These are phyloP conservation scores for Leucoptera coffeella DNA, from an alignment of 2,888 invertebrate genomes.

Conservation along the genomic window DNA sequence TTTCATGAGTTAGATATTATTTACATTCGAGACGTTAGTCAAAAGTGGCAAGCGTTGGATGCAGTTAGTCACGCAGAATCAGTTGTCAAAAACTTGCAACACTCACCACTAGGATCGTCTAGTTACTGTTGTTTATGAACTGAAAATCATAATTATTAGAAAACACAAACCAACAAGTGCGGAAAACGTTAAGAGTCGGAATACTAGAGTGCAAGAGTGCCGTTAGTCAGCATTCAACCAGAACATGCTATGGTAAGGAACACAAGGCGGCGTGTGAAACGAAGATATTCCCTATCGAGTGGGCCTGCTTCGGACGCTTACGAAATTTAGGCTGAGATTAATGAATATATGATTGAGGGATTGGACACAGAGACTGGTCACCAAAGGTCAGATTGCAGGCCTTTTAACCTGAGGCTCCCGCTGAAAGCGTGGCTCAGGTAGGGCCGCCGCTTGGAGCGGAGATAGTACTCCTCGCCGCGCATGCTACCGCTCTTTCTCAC, in stretches of 20 bases:
- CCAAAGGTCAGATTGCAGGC: slow-evolving; percentile 43
- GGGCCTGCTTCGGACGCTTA: too few species aligned
- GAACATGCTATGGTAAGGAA: slow-evolving; percentile 28
- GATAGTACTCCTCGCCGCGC: slow-evolving; percentile 30
- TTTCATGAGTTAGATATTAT: too few species aligned
- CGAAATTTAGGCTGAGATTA: too few species aligned
- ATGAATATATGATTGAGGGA: too few species aligned
- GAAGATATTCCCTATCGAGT: slow-evolving; percentile 34
- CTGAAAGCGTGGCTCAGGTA: slow-evolving; percentile 36
- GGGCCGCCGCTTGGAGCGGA: slow-evolving; percentile 26
- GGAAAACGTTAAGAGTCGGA: too few species aligned
- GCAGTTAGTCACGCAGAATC: slow-evolving; percentile 29
- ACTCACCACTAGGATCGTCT: slow-evolving; percentile 49
- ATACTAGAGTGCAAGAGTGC: slow-evolving; percentile 28
- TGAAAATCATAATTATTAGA: slow-evolving; percentile 29
- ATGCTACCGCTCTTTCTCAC: slow-evolving; percentile 40
- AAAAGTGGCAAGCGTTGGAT: slow-evolving; percentile 16
- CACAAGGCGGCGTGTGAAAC: slow-evolving; percentile 24
- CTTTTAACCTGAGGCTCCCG: slow-evolving; percentile 47
- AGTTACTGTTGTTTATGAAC: slow-evolving; percentile 38
- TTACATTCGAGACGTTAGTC: slow-evolving; percentile 1
- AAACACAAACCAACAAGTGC: slow-evolving; percentile 42
- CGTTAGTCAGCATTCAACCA: slow-evolving; percentile 35
- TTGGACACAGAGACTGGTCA: too few species aligned
- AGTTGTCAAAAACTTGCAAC: slow-evolving; percentile 41